Conservation (phyloP, 2,888 invertebrate species). For the Dynastes hyllus region DNA sequence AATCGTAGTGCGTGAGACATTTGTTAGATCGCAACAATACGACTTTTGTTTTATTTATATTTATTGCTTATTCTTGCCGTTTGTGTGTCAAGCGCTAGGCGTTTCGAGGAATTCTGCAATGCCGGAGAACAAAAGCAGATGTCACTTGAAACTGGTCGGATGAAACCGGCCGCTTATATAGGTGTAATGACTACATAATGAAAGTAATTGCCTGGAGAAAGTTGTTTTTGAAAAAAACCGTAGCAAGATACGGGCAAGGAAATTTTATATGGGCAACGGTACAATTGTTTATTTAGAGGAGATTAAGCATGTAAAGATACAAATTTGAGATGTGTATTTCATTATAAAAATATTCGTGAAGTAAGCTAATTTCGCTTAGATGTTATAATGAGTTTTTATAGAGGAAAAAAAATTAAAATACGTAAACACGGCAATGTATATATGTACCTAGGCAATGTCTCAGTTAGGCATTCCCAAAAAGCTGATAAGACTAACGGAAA, state of each 20-base stretch:
- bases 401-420: too few species aligned
- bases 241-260: constrained; percentile 35
- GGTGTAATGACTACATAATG: constrained; percentile 44
- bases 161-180: constrained; percentile 20
- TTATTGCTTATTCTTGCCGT: constrained; percentile 21
- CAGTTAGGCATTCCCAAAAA: too few species aligned
- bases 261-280: constrained; percentile 5
- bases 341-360: too few species aligned
- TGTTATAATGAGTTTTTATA: too few species aligned
- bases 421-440: too few species aligned
- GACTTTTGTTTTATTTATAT: constrained; percentile 13
- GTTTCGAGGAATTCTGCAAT: constrained; percentile 25
- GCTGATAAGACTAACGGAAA: too few species aligned
- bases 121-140: constrained; percentile 24
- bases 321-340: too few species aligned
- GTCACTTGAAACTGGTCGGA: constrained; percentile 29
- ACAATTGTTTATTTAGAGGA: constrained; percentile 6
- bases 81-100: constrained; percentile 30
- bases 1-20: constrained; percentile 8
- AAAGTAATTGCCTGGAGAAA: constrained; percentile 54
- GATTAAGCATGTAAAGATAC: neutral
- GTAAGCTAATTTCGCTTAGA: too few species aligned
- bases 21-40: neutral
- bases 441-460: too few species aligned
- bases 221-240: constrained; percentile 49